Evolutionary conservation across 2,888 invertebrate genomes (phyloP).

Genomic region (Geotrupes spiniger): DNA sequence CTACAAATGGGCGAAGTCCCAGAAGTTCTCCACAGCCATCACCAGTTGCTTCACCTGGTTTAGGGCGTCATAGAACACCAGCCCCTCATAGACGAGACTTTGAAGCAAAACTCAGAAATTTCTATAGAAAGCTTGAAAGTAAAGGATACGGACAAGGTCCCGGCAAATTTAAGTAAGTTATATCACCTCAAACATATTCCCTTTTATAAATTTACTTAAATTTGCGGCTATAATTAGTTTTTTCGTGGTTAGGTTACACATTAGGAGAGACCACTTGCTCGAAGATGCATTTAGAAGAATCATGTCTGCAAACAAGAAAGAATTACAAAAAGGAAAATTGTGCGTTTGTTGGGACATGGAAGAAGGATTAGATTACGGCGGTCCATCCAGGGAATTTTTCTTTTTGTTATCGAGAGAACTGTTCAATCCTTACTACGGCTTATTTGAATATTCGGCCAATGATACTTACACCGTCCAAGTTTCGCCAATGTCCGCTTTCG

Average conservation of each 20-base stretch:
- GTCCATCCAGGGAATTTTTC: conserved; percentile 96
- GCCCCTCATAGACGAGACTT: conserved; percentile 92
- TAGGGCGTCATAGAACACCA: conserved; percentile 75
- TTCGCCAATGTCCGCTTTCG: conserved; percentile 94
- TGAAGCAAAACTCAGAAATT: conserved; percentile 90
- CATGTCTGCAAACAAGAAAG: conserved; percentile 94
- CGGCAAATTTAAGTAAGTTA: conserved; percentile 87
- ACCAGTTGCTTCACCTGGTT: conserved; percentile 78
- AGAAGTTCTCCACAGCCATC: conserved; percentile 65
- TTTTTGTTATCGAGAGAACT: conserved; percentile 94
- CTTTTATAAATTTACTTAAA: not conserved
- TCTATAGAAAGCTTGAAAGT: conserved; percentile 91
- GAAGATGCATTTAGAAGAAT: conserved; percentile 96
- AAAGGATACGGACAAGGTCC: conserved; percentile 98
- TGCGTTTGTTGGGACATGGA: conserved; percentile 94
- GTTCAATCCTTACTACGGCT: conserved; percentile 97
- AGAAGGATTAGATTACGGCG: conserved; percentile 96
- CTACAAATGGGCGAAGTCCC: conserved; percentile 53
- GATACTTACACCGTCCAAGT: conserved; percentile 96
- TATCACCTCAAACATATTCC: not conserved
- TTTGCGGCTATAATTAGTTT: not conserved
- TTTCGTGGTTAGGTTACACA: conserved; percentile 68
- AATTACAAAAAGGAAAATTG: conserved; percentile 90
- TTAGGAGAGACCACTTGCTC: conserved; percentile 86
- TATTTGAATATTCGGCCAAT: conserved; percentile 97